Conservation (phyloP, 1,140 invertebrate genomes). For the Goniozus legneri region DNA sequence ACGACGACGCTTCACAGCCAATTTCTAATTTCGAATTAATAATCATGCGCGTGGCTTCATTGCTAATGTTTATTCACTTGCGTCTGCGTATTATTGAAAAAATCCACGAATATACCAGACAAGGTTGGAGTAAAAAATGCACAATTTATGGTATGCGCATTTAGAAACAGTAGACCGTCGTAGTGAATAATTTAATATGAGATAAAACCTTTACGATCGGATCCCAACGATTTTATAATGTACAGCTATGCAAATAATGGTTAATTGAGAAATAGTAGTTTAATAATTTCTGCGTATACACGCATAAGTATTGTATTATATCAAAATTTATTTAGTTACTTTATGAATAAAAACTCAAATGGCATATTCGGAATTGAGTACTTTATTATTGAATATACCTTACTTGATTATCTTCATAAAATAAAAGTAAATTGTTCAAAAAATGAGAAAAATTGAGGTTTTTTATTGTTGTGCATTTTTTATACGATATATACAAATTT, state of each 20-base stretch:
- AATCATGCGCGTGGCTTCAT: conserved; percentile 13
- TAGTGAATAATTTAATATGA: too few relatives aligned
- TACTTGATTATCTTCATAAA: too few relatives aligned
- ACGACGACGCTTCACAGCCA: too few relatives aligned
- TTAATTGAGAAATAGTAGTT: conserved; percentile 20
- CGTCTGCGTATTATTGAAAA: conserved; percentile 1
- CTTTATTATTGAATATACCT: too few relatives aligned
- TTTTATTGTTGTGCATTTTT: too few relatives aligned
- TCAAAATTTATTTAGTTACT: conserved; percentile 39
- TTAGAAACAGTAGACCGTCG: background rate
- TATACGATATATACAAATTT: too few relatives aligned
- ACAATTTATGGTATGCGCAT: conserved; percentile 7
- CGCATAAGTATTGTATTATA: conserved; percentile 36
- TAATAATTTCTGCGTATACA: conserved; percentile 22
- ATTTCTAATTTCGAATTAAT: too few relatives aligned
- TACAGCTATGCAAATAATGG: conserved; percentile 24
- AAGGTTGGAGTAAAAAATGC: too few relatives aligned
- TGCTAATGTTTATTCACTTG: conserved; percentile 9
- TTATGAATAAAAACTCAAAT: conserved; percentile 35
- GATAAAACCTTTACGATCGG: conserved; percentile 23
- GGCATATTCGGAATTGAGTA: background rate
- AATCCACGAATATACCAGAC: too few relatives aligned
- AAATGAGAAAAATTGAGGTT: too few relatives aligned
- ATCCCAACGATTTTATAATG: conserved; percentile 32
- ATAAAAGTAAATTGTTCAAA: too few relatives aligned